Conservation (phyloP, 2,888 invertebrate genomes). For the Drosophila phalerata region DNA sequence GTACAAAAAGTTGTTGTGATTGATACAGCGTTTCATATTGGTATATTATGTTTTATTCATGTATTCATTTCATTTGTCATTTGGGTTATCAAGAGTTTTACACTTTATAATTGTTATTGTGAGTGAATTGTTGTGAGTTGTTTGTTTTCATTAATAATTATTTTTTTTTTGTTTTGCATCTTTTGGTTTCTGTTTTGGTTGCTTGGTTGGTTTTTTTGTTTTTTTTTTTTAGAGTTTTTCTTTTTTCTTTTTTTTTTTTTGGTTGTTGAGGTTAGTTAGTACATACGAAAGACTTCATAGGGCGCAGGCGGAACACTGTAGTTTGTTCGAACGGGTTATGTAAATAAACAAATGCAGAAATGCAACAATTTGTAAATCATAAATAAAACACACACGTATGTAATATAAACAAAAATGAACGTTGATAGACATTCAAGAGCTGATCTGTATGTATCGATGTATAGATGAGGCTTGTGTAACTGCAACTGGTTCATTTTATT, state of each 20-base stretch:
- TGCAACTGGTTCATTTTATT: constrained; percentile 66
- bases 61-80: constrained; percentile 50
- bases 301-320: constrained; percentile 85
- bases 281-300: constrained; percentile 86
- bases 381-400: constrained; percentile 79
- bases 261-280: constrained; percentile 72
- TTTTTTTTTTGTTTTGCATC: constrained; percentile 35
- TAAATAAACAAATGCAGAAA: constrained; percentile 80
- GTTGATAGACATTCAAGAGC: constrained; percentile 74
- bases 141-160: constrained; percentile 26
- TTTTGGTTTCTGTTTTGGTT: constrained; percentile 52
- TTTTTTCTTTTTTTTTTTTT: constrained; percentile 38
- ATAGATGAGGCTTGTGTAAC: constrained; percentile 76
- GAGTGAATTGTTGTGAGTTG: constrained; percentile 48
- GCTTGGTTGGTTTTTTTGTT: constrained; percentile 36
- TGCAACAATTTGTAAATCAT: constrained; percentile 79
- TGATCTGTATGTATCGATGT: constrained; percentile 72
- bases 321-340: constrained; percentile 76
- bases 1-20: constrained; percentile 65
- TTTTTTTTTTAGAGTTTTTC: constrained; percentile 44
- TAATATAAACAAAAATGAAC: constrained; percentile 74
- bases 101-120: constrained; percentile 56
- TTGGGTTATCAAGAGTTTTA: constrained; percentile 55
- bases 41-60: constrained; percentile 62
- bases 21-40: constrained; percentile 39